Evolutionary conservation across 2,113 vertebrate species (phyloP).

Genomic region (Heterotilapia buettikoferi): DNA sequence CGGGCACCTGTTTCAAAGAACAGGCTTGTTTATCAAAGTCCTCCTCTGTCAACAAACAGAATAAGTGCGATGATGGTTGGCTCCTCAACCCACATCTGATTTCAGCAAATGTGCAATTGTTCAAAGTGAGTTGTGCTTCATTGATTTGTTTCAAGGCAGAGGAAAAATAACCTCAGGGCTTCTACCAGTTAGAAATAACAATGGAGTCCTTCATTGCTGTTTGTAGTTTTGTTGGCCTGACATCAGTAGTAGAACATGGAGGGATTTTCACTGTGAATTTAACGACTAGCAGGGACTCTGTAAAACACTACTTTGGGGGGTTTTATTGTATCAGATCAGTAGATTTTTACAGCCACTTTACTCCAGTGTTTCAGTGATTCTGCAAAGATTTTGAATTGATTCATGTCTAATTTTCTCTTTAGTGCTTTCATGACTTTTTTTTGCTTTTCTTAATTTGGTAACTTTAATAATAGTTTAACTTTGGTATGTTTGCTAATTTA

Average conservation of each 20-base stretch:
- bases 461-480: background rate
- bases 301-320: background rate
- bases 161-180: constrained; percentile 68
- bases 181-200: constrained; percentile 69
- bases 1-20: constrained; percentile 60
- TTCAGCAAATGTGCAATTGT: constrained; percentile 67
- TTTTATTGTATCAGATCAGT: background rate
- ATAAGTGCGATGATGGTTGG: constrained; percentile 43
- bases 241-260: constrained; percentile 36
- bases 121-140: constrained; percentile 69
- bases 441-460: background rate
- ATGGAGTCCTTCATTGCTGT: constrained; percentile 60
- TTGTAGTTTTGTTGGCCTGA: constrained; percentile 45
- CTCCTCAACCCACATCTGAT: constrained; percentile 63
- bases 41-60: constrained; percentile 61
- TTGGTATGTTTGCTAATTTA: background rate
- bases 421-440: background rate
- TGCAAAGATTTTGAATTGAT: background rate
- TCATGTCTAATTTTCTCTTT: background rate
- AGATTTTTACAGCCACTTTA: background rate
- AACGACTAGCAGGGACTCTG: background rate
- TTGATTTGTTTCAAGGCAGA: constrained; percentile 74
- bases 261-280: constrained; percentile 15
- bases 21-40: constrained; percentile 57
- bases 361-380: background rate